These are phyloP conservation scores for Eilema griseolum DNA, from an alignment of 2,888 invertebrate species.

Conservation along the genomic window DNA sequence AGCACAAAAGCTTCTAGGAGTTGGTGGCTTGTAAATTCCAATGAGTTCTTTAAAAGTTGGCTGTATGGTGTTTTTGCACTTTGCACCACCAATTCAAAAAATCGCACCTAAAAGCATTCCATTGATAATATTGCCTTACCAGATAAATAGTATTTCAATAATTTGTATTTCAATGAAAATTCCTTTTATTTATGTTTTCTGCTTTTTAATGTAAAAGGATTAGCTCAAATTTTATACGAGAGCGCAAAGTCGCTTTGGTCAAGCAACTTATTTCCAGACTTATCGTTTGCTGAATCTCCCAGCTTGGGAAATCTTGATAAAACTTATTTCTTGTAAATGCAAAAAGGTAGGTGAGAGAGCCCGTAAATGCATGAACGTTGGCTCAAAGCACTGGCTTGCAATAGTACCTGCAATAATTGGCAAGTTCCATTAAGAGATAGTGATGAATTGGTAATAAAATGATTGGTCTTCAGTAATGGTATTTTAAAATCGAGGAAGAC, in stretches of 20 bases:
- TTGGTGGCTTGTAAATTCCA: neutral
- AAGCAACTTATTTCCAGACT: slow-evolving; percentile 1
- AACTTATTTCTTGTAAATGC: neutral
- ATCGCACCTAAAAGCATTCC: no score
- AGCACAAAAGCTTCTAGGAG: no score
- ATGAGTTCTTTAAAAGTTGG: no score
- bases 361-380: neutral
- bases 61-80: no score
- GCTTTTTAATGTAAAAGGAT: no score
- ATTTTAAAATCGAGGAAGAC: neutral
- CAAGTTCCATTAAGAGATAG: neutral
- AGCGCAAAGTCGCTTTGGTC: neutral
- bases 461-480: neutral
- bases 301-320: neutral
- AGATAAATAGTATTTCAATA: no score
- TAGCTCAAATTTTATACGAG: no score
- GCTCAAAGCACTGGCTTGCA: neutral
- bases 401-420: neutral
- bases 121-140: no score
- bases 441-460: neutral
- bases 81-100: no score
- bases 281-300: neutral
- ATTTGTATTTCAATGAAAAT: no score
- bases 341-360: neutral
- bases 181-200: no score